Conservation (phyloP, 2,888 invertebrate species). For the Nephrotoma guestfalica region DNA sequence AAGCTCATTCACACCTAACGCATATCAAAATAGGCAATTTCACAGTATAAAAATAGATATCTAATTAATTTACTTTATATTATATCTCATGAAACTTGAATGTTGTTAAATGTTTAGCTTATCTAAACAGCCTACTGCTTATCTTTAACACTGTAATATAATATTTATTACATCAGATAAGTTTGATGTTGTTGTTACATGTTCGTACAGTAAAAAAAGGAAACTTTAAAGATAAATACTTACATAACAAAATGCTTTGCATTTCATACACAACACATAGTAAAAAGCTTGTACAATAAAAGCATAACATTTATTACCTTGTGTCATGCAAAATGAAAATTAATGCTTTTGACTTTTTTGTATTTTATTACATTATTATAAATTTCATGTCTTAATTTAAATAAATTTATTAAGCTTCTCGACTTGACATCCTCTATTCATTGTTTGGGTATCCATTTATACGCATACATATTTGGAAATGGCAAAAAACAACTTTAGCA, state of each 20-base stretch:
- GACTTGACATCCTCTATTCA: not conserved
- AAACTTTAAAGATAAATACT: not conserved
- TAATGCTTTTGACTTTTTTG: not conserved
- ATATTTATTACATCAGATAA: not conserved
- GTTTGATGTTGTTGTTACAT: not conserved
- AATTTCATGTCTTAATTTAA: not conserved
- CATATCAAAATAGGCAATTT: no score
- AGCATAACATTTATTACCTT: not conserved
- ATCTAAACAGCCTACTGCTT: not conserved
- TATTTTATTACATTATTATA: not conserved
- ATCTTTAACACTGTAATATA: not conserved
- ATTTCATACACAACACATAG: not conserved
- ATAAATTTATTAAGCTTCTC: not conserved
- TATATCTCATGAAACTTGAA: not conserved
- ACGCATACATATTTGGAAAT: no score
- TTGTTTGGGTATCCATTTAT: no score
- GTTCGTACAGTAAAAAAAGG: not conserved
- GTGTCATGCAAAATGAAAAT: not conserved
- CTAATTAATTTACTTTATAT: no score
- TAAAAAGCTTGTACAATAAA: not conserved
- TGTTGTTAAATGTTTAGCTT: not conserved
- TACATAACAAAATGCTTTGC: not conserved
- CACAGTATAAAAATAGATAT: no score
- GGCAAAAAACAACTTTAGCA: no score
- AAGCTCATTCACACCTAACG: no score